Percentiles rank a stretch among this genome's conserved stretches.
Evolutionary conservation across 2,888 invertebrate species (phyloP).

Genomic region (Oxycera nigricornis): DNA sequence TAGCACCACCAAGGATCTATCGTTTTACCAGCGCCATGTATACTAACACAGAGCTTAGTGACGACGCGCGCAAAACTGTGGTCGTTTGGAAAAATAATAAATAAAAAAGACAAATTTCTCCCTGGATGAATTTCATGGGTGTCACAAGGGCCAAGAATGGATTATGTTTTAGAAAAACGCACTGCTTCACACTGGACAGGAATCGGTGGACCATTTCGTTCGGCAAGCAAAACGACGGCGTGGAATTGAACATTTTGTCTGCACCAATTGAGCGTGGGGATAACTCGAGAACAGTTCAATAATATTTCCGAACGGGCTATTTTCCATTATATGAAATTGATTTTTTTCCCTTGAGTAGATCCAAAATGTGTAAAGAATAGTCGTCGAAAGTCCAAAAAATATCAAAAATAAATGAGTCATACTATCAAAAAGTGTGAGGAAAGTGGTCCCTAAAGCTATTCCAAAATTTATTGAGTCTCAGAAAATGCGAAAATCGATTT

Average conservation of each 20-base stretch:
- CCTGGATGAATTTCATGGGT: conserved; percentile 31
- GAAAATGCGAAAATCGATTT: no score
- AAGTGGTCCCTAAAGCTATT: no score
- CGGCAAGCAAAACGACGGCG: background rate
- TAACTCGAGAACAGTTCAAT: conserved; percentile 2
- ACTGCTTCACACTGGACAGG: background rate
- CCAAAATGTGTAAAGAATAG: no score
- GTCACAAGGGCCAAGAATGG: background rate
- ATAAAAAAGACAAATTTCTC: conserved; percentile 27
- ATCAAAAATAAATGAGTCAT: no score
- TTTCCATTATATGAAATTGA: background rate
- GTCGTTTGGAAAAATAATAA: background rate
- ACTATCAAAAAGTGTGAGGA: no score
- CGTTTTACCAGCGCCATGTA: background rate
- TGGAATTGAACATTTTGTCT: background rate
- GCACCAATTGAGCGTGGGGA: background rate
- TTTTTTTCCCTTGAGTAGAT: background rate
- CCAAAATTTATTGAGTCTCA: no score
- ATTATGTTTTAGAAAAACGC: background rate
- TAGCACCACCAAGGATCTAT: background rate
- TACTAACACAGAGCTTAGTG: background rate
- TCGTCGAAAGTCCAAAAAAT: no score
- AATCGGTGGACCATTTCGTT: background rate
- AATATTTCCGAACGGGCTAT: background rate
- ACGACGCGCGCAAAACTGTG: background rate